phyloP scores from a whole-genome alignment of 1,140 invertebrate genomes.

The Drosophila aff. region DNA sequence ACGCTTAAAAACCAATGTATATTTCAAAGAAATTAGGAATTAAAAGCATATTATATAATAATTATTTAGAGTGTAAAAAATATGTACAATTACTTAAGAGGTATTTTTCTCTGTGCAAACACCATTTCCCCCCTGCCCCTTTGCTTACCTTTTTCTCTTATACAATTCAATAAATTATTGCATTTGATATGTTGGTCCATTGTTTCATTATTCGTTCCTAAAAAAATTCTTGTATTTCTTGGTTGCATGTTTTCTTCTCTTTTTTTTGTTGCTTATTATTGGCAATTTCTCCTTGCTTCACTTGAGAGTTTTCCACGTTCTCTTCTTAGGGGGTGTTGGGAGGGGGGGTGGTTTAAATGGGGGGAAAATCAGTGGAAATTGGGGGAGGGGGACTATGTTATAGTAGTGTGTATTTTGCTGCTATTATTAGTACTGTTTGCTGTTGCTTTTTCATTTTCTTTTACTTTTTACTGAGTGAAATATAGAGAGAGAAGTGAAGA shows the following conservation, averaged over 20 bases:
- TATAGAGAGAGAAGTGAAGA: slow-evolving; percentile 42
- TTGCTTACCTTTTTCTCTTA: slow-evolving; percentile 74
- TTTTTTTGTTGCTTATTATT: slow-evolving; percentile 21
- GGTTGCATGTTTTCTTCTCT: slow-evolving; percentile 11
- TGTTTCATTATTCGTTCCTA: slow-evolving; percentile 84
- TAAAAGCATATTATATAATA: not conserved
- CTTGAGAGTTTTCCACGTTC: slow-evolving; percentile 18
- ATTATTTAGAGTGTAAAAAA: too few species aligned
- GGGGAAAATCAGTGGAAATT: slow-evolving; percentile 11
- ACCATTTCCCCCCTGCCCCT: not conserved
- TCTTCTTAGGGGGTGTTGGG: not conserved
- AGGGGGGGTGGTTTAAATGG: not conserved
- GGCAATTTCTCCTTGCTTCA: slow-evolving; percentile 22
- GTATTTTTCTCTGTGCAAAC: slow-evolving; percentile 5
- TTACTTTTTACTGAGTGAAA: slow-evolving; percentile 47
- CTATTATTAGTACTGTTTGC: slow-evolving; percentile 41
- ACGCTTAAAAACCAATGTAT: too few species aligned
- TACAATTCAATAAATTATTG: slow-evolving; percentile 83
- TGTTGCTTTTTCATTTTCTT: slow-evolving; percentile 5
- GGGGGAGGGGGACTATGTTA: slow-evolving; percentile 9
- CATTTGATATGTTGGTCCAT: slow-evolving; percentile 84
- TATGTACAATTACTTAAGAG: not conserved
- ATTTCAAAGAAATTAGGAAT: too few species aligned
- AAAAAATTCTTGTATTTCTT: slow-evolving; percentile 78
- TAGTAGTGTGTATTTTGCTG: slow-evolving; percentile 43